Evolutionary conservation across 2,888 invertebrate genomes (phyloP), one percentile per base, ranked within the genome.

Genomic region (Pogonocherus hispidulus): DNA sequence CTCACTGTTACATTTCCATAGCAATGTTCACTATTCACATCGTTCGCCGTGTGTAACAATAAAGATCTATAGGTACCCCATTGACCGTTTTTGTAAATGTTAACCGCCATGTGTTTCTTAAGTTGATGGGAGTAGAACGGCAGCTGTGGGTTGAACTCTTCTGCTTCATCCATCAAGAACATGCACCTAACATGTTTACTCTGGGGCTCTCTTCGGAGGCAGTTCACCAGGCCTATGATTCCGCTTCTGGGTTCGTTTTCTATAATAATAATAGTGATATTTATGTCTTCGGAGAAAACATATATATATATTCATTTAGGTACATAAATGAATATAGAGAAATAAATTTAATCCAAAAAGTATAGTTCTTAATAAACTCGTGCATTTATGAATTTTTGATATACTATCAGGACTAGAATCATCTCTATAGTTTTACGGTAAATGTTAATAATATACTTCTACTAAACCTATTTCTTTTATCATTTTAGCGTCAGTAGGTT

Each of bases 51-150:
- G 5, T 89, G 87, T 0, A 96, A 82, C 0, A 90, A 87, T 8
- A 95, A 83, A 85, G 97, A 96, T n/a, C 96, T 89, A 82, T 94
- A 96, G 0, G 93, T 93, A 14, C 84, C 88, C 88, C 80, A 90
- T 9, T 78, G 70, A 2, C 84, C 89, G 79, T 92, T 86, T 74
- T 90, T 89, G 74, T 88, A 90, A 46, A 98, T 90, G 82, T 97
- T 98, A 55, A 95, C 86, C 0, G 92, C 91, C 73, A 98, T 85
- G 81, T 95, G 93, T 76, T 92, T 90, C 9, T 89, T 86, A 0
- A 93, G 81, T 76, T 94, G 93, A 1, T 88, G 85, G 22, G 87
- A 86, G 81, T 93, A 94, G 54, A 94, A 87, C 2, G 67, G 55
- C 9, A 66, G 37, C n/a, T 70, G 78, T 1, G 90, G 84, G 73